phyloP scores from a whole-genome alignment of 2,113 vertebrate species.

The Cyrtonyx montezumae region DNA sequence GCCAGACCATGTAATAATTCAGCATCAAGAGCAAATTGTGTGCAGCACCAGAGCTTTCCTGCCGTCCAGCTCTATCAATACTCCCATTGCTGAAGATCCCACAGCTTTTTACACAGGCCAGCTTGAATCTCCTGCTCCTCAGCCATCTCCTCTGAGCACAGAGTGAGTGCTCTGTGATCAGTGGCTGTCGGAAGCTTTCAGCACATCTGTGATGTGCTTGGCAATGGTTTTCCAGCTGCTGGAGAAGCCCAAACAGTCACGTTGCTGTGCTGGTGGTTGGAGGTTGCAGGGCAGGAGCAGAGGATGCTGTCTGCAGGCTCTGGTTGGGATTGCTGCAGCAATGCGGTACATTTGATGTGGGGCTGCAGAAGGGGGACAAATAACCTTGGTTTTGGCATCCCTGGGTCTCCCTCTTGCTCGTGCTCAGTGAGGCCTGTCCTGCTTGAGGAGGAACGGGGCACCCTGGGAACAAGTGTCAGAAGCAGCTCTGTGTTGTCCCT shows the following conservation, averaged over 20 bases:
- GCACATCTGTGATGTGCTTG: accelerated
- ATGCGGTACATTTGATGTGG: neutral
- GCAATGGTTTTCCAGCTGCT: neutral
- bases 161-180: neutral
- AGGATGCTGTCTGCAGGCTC: neutral
- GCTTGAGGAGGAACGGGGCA: neutral
- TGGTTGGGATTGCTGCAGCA: neutral
- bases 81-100: neutral
- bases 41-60: neutral
- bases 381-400: neutral
- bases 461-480: neutral
- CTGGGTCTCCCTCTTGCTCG: neutral
- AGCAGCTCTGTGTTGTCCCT: neutral
- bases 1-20: neutral
- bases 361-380: neutral
- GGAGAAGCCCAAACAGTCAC: neutral
- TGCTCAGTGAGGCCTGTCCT: neutral
- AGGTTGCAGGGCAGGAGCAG: neutral
- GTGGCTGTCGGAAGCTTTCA: neutral
- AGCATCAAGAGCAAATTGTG: neutral
- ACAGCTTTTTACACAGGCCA: neutral
- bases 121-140: neutral
- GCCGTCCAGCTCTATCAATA: neutral
- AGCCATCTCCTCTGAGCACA: neutral
- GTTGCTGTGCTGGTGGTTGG: neutral